Conservation (phyloP, 1,140 invertebrate genomes). For the Ridgeia piscesae region DNA sequence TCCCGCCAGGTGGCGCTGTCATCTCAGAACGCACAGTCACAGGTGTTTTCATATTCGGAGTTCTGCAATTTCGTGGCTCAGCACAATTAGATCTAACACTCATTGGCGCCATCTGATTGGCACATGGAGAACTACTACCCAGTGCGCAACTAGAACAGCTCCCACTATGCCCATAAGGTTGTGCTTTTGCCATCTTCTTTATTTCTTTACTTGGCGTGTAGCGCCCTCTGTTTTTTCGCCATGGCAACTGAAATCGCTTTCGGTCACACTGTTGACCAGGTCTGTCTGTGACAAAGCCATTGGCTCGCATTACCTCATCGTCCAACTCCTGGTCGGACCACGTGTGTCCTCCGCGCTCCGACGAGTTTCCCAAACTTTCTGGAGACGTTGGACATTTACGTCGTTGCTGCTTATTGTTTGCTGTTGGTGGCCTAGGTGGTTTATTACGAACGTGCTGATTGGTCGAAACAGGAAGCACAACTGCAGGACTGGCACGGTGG, state of each 20-base stretch:
- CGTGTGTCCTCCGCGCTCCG: neutral
- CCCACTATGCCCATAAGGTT: neutral
- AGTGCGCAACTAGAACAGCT: neutral
- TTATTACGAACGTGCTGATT: neutral
- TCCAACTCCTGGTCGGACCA: neutral
- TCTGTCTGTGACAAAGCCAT: neutral
- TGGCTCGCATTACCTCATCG: neutral
- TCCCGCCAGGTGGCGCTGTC: neutral
- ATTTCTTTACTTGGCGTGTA: constrained; percentile 20
- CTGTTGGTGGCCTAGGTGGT: neutral
- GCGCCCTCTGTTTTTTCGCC: constrained; percentile 10
- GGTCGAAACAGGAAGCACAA: neutral
- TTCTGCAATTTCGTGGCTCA: neutral
- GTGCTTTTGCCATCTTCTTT: neutral
- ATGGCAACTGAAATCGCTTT: constrained; percentile 16
- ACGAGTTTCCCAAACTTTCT: neutral
- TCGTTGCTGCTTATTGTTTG: neutral
- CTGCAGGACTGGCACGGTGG: constrained; percentile 14
- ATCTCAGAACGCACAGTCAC: neutral
- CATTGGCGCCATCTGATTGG: neutral
- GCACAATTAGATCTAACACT: neutral
- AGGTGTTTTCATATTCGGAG: neutral
- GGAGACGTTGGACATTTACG: neutral
- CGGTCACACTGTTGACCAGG: neutral
- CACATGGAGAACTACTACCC: neutral